Conservation (phyloP, 2,797 vertebrate genomes). For the Tauraco hartlaubi region DNA sequence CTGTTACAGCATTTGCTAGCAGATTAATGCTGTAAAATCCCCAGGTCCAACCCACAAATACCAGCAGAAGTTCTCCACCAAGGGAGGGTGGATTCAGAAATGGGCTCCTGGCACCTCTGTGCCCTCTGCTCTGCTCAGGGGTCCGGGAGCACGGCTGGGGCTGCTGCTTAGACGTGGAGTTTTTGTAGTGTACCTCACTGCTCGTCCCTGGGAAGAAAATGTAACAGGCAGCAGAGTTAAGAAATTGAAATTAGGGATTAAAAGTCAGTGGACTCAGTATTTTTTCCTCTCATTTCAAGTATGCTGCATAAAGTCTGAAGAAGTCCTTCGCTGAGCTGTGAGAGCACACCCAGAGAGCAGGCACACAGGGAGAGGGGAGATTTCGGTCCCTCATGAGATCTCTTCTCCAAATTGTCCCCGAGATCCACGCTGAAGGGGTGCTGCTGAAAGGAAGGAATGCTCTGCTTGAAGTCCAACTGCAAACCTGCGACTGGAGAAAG, state of each 20-base stretch:
- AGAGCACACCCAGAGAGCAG: fast-evolving
- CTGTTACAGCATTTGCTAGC: not conserved
- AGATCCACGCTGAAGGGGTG: fast-evolving
- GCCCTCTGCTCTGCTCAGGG: not conserved
- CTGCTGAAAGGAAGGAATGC: not conserved
- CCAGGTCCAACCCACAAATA: not conserved
- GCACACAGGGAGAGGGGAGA: not conserved
- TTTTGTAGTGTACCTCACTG: not conserved
- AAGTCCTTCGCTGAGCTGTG: not conserved
- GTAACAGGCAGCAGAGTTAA: not conserved
- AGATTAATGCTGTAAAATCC: not conserved
- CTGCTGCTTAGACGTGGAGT: not conserved
- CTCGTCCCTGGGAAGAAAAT: not conserved
- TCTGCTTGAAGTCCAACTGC: not conserved
- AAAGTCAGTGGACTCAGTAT: not conserved
- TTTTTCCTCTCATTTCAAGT: not conserved
- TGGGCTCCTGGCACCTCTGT: not conserved
- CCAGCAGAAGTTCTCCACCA: not conserved
- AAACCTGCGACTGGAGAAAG: not conserved
- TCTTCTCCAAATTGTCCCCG: not conserved
- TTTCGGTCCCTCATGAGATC: not conserved
- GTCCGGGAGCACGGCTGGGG: fast-evolving
- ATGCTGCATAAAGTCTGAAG: not conserved
- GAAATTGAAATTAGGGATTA: not conserved
- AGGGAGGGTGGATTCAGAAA: not conserved